Evolutionary conservation across 2,888 invertebrate genomes (phyloP), one percentile per base, ranked within the genome.

Genomic region (Anoncus sp.): DNA sequence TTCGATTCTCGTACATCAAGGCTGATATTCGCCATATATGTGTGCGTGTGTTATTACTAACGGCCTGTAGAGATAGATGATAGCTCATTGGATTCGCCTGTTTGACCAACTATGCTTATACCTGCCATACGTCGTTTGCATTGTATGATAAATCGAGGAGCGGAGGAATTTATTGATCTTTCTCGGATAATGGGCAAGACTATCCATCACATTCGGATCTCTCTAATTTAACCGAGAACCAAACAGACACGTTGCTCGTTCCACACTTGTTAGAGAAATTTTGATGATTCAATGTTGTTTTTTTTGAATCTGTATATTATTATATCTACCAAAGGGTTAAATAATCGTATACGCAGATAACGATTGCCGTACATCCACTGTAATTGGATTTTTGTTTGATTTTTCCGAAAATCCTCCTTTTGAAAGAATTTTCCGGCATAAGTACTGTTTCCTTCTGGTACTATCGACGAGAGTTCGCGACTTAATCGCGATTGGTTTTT

Each of bases 1-100:
- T 55, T 47, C 38, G 55, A 18, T 38, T 16, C 67, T 55, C 31
- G 4, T 55, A 51, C 45, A 70, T 71, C 62, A 45, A 53, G 53
- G 31, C 43, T 62, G 45, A 18, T 49, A 63, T 59, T 51, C 49
- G 55, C 49, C 31, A 62, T 43, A 24, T 24, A 51, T 31, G 24
- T 49, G 24, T 67, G 16, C 16, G 27, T 35, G 24, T 12, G n/a
- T n/a, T n/a, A 62, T 18, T 62, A 47, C 47, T 38, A 49, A 70
- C 38, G 49, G 38, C 27, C 10, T 35, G 24, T 43, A 59, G n/a
- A 6, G 67, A 69, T 20, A 62, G 18, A 40, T 59, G 59, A 47
- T 59, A 16, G 57, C 55, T 67, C 69, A 49, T 59, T 57, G 60
- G 45, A 53, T 71, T 71, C 51, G 27, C 53, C 22, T 20, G 27